Evolutionary conservation across 2,888 invertebrate species (phyloP).

Genomic region (Iselma pallidipennis): DNA sequence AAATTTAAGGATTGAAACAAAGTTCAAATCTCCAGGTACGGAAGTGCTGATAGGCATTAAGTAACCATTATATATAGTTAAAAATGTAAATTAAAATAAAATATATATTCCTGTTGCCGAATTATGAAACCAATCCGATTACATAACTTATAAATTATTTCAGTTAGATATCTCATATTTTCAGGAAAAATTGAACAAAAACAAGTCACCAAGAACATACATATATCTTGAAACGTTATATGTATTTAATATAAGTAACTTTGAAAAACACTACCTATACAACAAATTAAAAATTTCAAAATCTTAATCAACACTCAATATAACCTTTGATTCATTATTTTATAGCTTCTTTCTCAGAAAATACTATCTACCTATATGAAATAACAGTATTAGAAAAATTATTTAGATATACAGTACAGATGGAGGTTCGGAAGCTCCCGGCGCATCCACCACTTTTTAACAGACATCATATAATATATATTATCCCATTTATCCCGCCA

Average conservation of each 20-base stretch:
- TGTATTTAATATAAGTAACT: not conserved
- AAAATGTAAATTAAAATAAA: not conserved
- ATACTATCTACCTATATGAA: no score
- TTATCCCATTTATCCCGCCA: no score
- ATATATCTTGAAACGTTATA: not conserved
- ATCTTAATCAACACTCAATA: no score
- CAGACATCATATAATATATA: not conserved
- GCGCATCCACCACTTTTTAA: not conserved
- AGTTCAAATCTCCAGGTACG: slow-evolving; percentile 9
- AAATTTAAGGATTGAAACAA: slow-evolving; percentile 23
- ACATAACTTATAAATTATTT: not conserved
- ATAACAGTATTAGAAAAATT: not conserved
- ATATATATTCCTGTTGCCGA: not conserved
- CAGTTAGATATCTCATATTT: not conserved
- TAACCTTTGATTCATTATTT: no score
- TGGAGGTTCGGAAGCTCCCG: not conserved
- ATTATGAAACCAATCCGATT: not conserved
- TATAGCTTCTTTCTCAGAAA: not conserved
- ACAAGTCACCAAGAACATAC: not conserved
- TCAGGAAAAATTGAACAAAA: not conserved
- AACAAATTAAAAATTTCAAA: not conserved
- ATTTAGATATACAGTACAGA: not conserved
- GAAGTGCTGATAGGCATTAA: not conserved
- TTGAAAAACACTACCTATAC: not conserved
- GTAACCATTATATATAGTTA: not conserved